These are phyloP conservation scores for Perizoma flavofasciatum DNA, from an alignment of 2,888 invertebrate genomes.

Conservation along the genomic window DNA sequence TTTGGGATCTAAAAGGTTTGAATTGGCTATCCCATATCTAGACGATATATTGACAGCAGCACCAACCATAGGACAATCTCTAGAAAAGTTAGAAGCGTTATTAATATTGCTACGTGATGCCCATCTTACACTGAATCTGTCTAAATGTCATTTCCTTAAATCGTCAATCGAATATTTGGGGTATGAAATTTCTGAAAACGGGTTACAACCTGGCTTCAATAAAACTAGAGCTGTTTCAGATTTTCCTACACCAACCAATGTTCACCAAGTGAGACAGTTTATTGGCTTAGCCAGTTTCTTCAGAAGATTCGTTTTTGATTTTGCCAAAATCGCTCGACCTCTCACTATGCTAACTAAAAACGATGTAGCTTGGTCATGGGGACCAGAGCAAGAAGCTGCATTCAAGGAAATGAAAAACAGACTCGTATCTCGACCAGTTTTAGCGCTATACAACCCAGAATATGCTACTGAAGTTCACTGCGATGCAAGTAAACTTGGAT, in stretches of 20 bases:
- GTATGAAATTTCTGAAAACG: neutral
- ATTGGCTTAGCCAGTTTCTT: conserved; percentile 9
- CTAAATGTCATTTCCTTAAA: conserved; percentile 8
- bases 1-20: neutral
- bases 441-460: no score
- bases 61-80: neutral
- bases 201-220: neutral
- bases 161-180: conserved; percentile 4
- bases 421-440: no score
- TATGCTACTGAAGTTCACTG: no score
- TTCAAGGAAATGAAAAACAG: conserved; percentile 1
- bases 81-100: neutral
- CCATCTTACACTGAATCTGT: neutral
- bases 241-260: conserved; percentile 1
- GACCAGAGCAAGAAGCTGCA: neutral
- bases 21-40: neutral
- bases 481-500: no score
- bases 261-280: neutral
- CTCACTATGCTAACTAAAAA: neutral
- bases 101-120: conserved; percentile 1
- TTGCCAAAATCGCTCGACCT: conserved; percentile 1
- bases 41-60: neutral
- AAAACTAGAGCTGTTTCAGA: conserved; percentile 2
- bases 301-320: neutral
- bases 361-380: conserved; percentile 3